phyloP scores from a whole-genome alignment of 1,140 invertebrate genomes.

The Penaeus vannamei region DNA sequence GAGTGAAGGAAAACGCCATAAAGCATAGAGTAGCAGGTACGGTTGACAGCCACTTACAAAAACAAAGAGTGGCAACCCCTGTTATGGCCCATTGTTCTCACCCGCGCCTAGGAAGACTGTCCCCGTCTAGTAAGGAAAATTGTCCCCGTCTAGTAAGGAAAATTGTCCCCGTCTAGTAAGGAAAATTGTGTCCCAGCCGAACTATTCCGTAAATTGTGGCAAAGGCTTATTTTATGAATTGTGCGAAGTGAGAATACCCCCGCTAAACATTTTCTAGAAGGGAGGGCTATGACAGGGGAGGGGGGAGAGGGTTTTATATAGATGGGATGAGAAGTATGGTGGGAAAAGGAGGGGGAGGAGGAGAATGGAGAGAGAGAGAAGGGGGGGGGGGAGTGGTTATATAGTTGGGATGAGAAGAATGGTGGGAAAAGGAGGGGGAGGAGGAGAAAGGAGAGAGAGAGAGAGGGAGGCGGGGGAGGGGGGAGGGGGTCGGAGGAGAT shows the following conservation, averaged over 20 bases:
- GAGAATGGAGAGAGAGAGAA: too few species aligned
- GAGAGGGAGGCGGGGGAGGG: too few species aligned
- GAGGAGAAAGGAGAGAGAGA: not conserved
- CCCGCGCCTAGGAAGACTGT: conserved; percentile 39
- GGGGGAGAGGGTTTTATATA: not conserved
- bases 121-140: conserved; percentile 38
- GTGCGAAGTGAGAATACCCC: conserved; percentile 36
- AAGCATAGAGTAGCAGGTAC: too few species aligned
- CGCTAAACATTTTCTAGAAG: not conserved
- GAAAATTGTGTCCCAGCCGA: conserved; percentile 55
- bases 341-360: not conserved
- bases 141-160: conserved; percentile 35
- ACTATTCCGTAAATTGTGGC: conserved; percentile 47
- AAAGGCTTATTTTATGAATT: conserved; percentile 60
- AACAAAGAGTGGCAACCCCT: conserved; percentile 42
- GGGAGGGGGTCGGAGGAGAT: too few species aligned
- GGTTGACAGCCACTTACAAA: conserved; percentile 40
- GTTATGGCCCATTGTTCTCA: conserved; percentile 53
- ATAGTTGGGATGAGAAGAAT: not conserved
- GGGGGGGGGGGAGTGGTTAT: not conserved
- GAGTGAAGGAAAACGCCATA: too few species aligned
- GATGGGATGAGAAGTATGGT: not conserved
- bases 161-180: conserved; percentile 41
- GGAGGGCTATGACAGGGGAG: not conserved
- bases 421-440: not conserved